A percentile compares a stretch with the other conserved stretches of the same genome.
These are phyloP conservation scores for Eugnorisma glareosa DNA, from an alignment of 2,888 invertebrate genomes.

Conservation along the genomic window DNA sequence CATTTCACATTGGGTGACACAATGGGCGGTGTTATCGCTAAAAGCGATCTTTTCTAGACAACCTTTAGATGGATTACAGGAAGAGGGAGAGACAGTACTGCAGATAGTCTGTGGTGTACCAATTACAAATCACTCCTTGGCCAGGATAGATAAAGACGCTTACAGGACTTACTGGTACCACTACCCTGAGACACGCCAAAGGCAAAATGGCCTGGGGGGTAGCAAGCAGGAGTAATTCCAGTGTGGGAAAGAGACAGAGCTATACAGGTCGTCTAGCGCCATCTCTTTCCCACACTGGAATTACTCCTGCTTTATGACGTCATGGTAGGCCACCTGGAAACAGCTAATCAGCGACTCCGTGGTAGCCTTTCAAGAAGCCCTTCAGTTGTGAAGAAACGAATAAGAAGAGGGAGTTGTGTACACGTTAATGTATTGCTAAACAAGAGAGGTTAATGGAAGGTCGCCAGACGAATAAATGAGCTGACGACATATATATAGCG, in stretches of 20 bases:
- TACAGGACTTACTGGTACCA: not conserved
- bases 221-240: no score
- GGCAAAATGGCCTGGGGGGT: not conserved
- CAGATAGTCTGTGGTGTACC: no score
- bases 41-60: no score
- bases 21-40: no score
- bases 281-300: no score
- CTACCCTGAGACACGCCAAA: not conserved
- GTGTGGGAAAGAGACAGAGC: no score
- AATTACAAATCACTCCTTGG: not conserved
- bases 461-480: slow-evolving; percentile 23
- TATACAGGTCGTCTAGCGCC: no score
- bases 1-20: no score
- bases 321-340: no score
- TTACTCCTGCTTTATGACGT: no score
- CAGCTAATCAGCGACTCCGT: not conserved
- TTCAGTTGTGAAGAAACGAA: not conserved
- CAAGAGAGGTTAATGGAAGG: slow-evolving; percentile 18
- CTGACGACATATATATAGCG: slow-evolving; percentile 30
- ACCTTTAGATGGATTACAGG: no score
- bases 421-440: slow-evolving; percentile 13
- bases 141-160: not conserved
- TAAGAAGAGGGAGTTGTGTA: not conserved
- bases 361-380: not conserved
- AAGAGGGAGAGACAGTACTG: no score